Conservation (phyloP, 2,113 vertebrate genomes). For the Tragelaphus imberbis region DNA sequence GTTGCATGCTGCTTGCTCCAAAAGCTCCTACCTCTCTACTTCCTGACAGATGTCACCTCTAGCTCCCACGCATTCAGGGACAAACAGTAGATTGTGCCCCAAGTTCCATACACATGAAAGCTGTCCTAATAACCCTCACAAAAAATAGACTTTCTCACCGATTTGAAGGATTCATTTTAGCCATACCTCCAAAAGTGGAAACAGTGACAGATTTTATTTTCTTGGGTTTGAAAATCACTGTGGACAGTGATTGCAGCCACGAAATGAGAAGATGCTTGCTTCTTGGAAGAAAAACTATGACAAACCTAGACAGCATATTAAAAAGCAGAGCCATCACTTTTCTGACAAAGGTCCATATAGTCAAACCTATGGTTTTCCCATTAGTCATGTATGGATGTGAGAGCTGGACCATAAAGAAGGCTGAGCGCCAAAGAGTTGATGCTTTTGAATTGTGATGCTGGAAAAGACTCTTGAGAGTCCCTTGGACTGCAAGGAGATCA, state of each 20-base stretch:
- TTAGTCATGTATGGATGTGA: not conserved
- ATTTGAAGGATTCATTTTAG: not conserved
- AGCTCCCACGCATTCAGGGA: conserved; percentile 51
- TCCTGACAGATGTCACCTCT: conserved; percentile 68
- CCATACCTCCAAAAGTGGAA: not conserved
- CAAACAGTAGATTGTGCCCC: conserved; percentile 61
- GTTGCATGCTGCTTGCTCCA: conserved; percentile 49
- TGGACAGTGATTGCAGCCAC: not conserved
- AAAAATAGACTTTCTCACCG: conserved; percentile 28
- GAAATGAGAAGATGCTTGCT: not conserved
- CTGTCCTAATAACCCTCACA: conserved; percentile 48
- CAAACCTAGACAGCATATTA: not conserved
- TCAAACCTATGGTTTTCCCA: not conserved
- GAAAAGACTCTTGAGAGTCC: not conserved
- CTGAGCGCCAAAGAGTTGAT: not conserved
- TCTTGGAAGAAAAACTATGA: not conserved
- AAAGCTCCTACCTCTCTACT: conserved; percentile 36
- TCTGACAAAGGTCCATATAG: not conserved
- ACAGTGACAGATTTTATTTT: not conserved
- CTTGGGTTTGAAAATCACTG: not conserved
- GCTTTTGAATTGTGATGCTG: not conserved
- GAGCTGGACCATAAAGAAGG: not conserved
- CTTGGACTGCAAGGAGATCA: not conserved
- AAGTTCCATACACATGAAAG: conserved; percentile 51
- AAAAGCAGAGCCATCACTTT: not conserved